These are phyloP conservation scores for Drosophila gaucha DNA, from an alignment of 2,888 invertebrate species.

Conservation along the genomic window DNA sequence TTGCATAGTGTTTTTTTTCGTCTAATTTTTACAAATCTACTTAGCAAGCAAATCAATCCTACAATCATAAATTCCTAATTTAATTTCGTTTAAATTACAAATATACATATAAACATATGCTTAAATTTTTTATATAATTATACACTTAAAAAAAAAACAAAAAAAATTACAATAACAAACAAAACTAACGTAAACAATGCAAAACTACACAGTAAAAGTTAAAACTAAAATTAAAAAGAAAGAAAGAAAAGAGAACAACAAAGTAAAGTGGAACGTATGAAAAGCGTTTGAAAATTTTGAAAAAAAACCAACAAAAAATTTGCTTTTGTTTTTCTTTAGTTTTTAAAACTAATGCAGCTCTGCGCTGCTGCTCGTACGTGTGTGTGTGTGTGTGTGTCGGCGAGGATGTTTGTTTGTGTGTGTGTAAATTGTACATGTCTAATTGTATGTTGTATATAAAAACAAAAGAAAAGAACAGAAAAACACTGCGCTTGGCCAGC, in stretches of 20 bases:
- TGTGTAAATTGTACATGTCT: constrained; percentile 20
- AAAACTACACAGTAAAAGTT: constrained; percentile 61
- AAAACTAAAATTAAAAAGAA: constrained; percentile 45
- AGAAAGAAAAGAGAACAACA: constrained; percentile 44
- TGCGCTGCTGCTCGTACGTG: constrained; percentile 15
- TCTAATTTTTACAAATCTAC: constrained; percentile 66
- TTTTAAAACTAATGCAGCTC: constrained; percentile 27
- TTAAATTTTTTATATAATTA: constrained; percentile 69
- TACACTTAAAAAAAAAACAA: constrained; percentile 62
- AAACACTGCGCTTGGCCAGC: constrained; percentile 32
- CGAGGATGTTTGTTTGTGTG: constrained; percentile 6
- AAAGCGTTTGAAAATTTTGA: constrained; percentile 47
- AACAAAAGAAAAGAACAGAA: background rate
- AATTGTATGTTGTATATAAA: constrained; percentile 41
- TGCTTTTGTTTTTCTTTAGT: constrained; percentile 59
- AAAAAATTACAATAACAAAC: constrained; percentile 44
- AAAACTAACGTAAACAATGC: constrained; percentile 66
- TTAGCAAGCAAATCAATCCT: constrained; percentile 66
- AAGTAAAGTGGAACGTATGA: constrained; percentile 58
- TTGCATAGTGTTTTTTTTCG: constrained; percentile 71
- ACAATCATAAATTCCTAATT: constrained; percentile 75
- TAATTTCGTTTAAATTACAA: constrained; percentile 75
- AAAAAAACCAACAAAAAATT: constrained; percentile 39
- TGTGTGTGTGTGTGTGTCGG: constrained; percentile 4
- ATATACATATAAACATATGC: constrained; percentile 60